These are phyloP conservation scores for Kryphioiulus occultus DNA, from an alignment of 2,888 invertebrate species.

Conservation along the genomic window DNA sequence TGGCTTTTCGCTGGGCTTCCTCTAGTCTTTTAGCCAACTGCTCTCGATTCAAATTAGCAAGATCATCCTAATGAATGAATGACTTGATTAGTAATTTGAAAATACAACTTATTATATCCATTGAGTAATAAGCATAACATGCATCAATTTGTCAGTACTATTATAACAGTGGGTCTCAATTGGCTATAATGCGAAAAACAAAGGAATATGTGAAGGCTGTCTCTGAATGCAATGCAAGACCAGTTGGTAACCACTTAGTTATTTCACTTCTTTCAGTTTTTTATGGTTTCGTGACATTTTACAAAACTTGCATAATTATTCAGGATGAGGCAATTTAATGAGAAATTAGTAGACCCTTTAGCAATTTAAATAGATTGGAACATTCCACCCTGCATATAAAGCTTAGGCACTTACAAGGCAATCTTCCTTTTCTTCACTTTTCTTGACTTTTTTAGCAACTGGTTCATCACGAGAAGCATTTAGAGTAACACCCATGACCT, in stretches of 20 bases:
- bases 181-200: no score
- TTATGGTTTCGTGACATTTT: no score
- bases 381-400: no score
- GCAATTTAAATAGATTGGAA: not conserved
- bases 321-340: not conserved
- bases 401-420: not conserved
- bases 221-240: no score
- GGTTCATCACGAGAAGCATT: not conserved
- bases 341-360: not conserved
- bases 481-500: slow-evolving; percentile 18
- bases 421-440: slow-evolving; percentile 33
- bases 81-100: not conserved
- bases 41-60: slow-evolving; percentile 51
- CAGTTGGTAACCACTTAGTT: no score
- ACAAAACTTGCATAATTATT: no score
- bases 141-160: no score
- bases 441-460: not conserved
- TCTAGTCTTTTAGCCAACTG: slow-evolving; percentile 52
- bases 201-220: no score
- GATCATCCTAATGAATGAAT: slow-evolving; percentile 39
- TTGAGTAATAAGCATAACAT: not conserved
- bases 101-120: not conserved
- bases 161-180: no score
- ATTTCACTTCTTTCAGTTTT: no score
- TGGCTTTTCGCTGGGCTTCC: slow-evolving; percentile 53